Base-by-base conservation (phyloP, 2,113 vertebrate species). In the Alectura lathami region DNA sequence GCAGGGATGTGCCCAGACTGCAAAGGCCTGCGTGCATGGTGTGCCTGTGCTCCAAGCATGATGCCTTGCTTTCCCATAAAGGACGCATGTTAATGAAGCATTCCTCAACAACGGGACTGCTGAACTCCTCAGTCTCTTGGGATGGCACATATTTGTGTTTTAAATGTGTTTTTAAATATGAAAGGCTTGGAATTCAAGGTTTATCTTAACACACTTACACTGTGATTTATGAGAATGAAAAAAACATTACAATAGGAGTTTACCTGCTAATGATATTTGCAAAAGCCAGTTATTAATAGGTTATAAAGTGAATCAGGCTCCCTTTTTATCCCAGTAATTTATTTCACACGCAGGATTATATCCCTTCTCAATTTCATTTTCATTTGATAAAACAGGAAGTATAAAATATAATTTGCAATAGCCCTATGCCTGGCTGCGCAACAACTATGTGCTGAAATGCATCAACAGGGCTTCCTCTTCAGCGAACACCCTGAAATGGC, bases 351-450 rank as follows among this genome's bases (percentile, higher is more conserved):
- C 48, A 64, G 79, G 74, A 57, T 74, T 91, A 77, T 54, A 80
- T 83, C 80, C 86, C 63, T 93, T 95, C 84, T 92, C 95, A 77
- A 93, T 91, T 97, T 91, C 26, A 38, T 96, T 96, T 96, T 89
- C 85, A 80, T 96, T 95, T 97, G 89, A 89, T 96, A 93, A 91
- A 91, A 93, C 67, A 88, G 78, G 93, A 91, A 79, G 26, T 83
- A 83, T 92, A 94, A 90, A 93, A 82, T 69, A 92, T 6, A 89
- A 91, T 91, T 95, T 96, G 76, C 76, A 84, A 5, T 11, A 64
- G 80, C 62, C 60, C 51, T 81, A 8, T 76, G 88, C 74, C 70
- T 95, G 30, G 43, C 89, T 91, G 85, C 13, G 24, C 91, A 80
- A 89, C 94, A 96, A 27, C 91, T 88, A 75, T 86, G 86, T 93